phyloP scores from a whole-genome alignment of 1,140 invertebrate genomes.

The Sycobia sp. region DNA sequence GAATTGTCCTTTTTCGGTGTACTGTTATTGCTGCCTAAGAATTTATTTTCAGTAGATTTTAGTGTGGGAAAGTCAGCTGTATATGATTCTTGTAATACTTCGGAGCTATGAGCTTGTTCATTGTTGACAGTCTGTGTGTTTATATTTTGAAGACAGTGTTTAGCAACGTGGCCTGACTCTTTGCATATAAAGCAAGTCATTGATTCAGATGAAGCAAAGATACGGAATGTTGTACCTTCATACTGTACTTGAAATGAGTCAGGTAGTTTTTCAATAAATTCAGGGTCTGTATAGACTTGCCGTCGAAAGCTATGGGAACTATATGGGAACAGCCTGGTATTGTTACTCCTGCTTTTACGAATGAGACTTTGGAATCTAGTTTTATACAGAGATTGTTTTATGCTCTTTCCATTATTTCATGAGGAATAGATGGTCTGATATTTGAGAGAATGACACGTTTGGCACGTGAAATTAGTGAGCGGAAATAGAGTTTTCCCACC shows the following conservation, averaged over 20 bases:
- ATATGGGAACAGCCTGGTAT: background rate
- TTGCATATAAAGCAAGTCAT: constrained; percentile 19
- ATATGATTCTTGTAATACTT: background rate
- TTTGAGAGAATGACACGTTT: constrained; percentile 19
- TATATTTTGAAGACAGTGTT: background rate
- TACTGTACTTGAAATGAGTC: background rate
- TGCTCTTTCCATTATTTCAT: background rate
- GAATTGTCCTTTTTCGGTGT: no score
- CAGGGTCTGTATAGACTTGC: background rate
- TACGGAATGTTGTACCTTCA: background rate
- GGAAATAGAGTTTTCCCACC: background rate
- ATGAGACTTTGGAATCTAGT: background rate
- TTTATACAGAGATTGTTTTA: background rate
- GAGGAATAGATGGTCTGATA: background rate
- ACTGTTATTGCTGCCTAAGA: no score
- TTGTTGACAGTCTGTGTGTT: background rate
- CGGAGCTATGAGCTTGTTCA: background rate
- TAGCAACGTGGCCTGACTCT: constrained; percentile 5
- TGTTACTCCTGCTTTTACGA: background rate
- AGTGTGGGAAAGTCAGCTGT: no score
- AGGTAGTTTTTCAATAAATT: background rate
- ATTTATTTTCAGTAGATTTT: no score
- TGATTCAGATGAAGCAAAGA: background rate
- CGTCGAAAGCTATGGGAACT: constrained; percentile 3
- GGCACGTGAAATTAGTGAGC: background rate